These are phyloP conservation scores for Zaprionus inermis DNA, from an alignment of 1,140 invertebrate species.

Conservation along the genomic window DNA sequence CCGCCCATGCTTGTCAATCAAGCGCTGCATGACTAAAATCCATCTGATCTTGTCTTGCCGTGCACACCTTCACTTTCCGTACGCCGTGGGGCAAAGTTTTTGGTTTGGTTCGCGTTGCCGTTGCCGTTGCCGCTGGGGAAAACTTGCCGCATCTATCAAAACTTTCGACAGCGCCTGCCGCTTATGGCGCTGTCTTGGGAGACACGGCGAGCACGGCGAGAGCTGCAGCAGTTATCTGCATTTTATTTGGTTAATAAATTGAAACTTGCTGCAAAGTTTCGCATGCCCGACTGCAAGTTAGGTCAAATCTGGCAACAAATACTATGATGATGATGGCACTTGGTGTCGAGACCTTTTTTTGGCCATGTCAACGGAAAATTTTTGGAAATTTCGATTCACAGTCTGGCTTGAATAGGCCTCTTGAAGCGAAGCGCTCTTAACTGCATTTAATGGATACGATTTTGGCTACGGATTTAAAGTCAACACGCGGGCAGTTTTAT, in stretches of 20 bases:
- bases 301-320: conserved; percentile 46
- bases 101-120: conserved; percentile 8
- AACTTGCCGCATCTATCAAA: conserved; percentile 72
- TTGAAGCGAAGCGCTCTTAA: conserved; percentile 42
- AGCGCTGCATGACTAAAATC: conserved; percentile 40
- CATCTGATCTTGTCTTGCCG: conserved; percentile 10
- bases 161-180: conserved; percentile 63
- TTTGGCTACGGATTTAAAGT: conserved; percentile 39
- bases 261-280: conserved; percentile 75
- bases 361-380: conserved; percentile 43
- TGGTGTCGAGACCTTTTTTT: not conserved
- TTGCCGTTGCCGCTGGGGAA: no score
- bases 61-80: conserved; percentile 37
- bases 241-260: conserved; percentile 82
- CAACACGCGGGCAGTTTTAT: not conserved
- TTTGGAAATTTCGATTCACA: conserved; percentile 29
- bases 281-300: conserved; percentile 2
- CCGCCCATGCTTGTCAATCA: conserved; percentile 42
- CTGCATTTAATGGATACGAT: conserved; percentile 48
- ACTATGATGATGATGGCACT: not conserved
- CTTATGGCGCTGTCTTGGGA: conserved; percentile 57
- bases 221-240: conserved; percentile 78
- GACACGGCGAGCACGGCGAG: no score
- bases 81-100: conserved; percentile 30
- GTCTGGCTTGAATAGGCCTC: conserved; percentile 47